These are phyloP conservation scores for Cygnus olor DNA, from an alignment of 2,797 vertebrate genomes.

Conservation along the genomic window DNA sequence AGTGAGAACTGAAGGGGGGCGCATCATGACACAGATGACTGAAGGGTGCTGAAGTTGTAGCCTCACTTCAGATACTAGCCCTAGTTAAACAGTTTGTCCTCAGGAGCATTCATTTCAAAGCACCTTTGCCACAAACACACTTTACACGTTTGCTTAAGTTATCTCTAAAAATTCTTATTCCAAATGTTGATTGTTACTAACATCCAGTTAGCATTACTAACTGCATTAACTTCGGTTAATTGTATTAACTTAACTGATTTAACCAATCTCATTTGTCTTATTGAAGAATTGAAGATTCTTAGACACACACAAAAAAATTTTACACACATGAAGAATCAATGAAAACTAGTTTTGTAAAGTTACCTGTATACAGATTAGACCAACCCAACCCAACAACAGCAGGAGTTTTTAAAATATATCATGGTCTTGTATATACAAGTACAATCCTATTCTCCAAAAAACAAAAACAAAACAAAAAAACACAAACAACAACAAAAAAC, in stretches of 20 bases:
- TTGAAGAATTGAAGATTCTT: neutral
- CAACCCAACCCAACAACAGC: neutral
- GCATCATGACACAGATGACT: neutral
- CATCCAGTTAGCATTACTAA: neutral
- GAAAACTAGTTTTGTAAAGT: neutral
- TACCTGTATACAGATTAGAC: neutral
- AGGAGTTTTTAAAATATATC: neutral
- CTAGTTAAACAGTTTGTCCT: neutral
- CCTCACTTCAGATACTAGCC: neutral
- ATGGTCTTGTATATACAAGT: accelerated
- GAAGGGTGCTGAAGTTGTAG: neutral
- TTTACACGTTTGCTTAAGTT: accelerated
- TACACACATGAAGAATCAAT: neutral
- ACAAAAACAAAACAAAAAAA: neutral
- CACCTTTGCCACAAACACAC: neutral
- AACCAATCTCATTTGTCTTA: neutral
- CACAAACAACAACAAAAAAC: too few relatives aligned
- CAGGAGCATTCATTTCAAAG: neutral
- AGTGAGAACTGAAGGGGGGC: neutral
- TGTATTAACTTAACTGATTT: neutral
- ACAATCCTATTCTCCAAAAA: neutral
- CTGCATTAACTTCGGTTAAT: too few relatives aligned
- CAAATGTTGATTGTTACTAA: neutral
- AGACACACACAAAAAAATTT: neutral
- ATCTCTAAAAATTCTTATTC: neutral